Evolutionary conservation across 2,797 vertebrate genomes (phyloP).

Genomic region (Sebastes itinus): DNA sequence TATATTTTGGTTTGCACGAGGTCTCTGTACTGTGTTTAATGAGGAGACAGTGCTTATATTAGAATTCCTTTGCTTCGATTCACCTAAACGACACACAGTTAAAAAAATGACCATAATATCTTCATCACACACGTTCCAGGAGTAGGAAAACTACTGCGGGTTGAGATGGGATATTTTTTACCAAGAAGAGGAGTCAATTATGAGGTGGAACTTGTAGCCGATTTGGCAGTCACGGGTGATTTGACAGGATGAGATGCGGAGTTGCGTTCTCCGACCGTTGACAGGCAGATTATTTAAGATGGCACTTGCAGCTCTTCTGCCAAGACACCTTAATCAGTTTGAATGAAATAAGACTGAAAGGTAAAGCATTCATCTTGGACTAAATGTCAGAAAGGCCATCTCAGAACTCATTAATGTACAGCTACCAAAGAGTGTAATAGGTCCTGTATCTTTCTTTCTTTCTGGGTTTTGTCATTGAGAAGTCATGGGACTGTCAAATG

Average conservation of each 20-base stretch:
- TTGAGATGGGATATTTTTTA: neutral
- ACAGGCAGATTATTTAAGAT: constrained; percentile 29
- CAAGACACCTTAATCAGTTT: constrained; percentile 23
- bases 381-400: constrained; percentile 14
- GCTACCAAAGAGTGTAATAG: neutral
- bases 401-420: neutral
- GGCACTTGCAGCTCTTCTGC: constrained; percentile 9
- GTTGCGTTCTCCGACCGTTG: neutral
- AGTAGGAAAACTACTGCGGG: neutral
- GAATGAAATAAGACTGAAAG: constrained; percentile 16
- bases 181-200: neutral
- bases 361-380: constrained; percentile 18
- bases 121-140: neutral
- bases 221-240: constrained; percentile 1
- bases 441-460: neutral
- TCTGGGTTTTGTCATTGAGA: neutral
- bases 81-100: neutral
- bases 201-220: neutral
- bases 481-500: neutral
- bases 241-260: constrained; percentile 8
- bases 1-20: constrained; percentile 50
- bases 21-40: constrained; percentile 47
- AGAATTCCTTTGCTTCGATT: constrained; percentile 27
- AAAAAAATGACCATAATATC: neutral
- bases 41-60: constrained; percentile 29